Base-by-base conservation (phyloP, 2,888 invertebrate genomes). In the Beris morrisii region DNA sequence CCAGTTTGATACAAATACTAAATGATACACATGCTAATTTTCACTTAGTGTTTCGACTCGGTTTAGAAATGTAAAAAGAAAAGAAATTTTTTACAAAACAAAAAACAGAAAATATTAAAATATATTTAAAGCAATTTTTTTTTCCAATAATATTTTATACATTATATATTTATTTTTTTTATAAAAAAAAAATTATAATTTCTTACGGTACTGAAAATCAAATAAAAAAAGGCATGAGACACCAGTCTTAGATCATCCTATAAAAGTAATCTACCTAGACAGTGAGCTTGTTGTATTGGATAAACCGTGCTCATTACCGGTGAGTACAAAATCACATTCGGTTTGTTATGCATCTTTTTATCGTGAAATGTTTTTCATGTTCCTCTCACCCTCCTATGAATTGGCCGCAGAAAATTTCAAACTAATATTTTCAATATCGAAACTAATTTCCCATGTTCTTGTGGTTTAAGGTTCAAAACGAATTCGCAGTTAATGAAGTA, bases 261-360 rank as follows among this genome's bases (percentile, higher is more conserved):
- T 94, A 82, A 87, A 89, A 84, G 87, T 94, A 82, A 86, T 94
- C 80, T 87, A 89, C 82, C 88, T 91, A 81, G 90, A 89, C 81
- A 90, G 91, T 75, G 91, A 94, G 79, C 84, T 93, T 77, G 86
- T 94, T 80, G 93, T 93, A 81, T 86, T 93, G 84, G 91, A 93
- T 85, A 93, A 93, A 85, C 93, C 93, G 78, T 88, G 91, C 81
- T 93, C 93, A 76, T 86, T 93, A 81, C 93, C 93, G 84, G 91
- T 92, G 87, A 88, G 88, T 87, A 81, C 79, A 68, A 43, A 68
- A 50, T 9, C 4, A 38, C 44, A 64, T 28, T 30, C 61, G 53
- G 43, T 44, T 38, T 58, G 32, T 46, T 63, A 31, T 31, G 43
- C 48, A 38, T 38, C 38, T 22, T 22, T 22, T 22, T 22, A 22